Percentiles rank a stretch among this genome's conserved stretches.
These are phyloP conservation scores for Stigmatopora nigra DNA, from an alignment of 2,113 vertebrate genomes.

Conservation along the genomic window DNA sequence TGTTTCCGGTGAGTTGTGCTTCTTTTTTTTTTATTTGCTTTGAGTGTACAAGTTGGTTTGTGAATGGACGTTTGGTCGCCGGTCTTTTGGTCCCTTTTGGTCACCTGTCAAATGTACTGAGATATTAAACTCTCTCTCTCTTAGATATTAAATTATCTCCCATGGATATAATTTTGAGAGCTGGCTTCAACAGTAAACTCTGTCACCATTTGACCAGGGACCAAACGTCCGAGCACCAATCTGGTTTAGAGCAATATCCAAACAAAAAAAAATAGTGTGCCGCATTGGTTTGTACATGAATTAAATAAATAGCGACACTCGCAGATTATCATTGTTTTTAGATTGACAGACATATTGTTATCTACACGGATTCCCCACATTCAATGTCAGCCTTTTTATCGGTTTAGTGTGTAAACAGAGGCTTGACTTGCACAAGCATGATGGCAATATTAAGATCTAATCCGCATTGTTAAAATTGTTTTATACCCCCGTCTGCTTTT, in stretches of 20 bases:
- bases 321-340: neutral
- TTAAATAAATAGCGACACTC: neutral
- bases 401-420: neutral
- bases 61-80: too few relatives aligned
- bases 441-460: neutral
- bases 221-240: too few relatives aligned
- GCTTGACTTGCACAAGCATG: neutral
- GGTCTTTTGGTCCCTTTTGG: too few relatives aligned
- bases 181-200: too few relatives aligned
- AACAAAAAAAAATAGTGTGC: neutral
- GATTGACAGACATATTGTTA: neutral
- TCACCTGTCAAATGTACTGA: too few relatives aligned
- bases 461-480: neutral
- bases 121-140: too few relatives aligned
- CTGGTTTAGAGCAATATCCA: too few relatives aligned
- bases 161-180: too few relatives aligned
- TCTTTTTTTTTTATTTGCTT: neutral
- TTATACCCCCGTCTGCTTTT: neutral
- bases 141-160: too few relatives aligned
- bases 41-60: too few relatives aligned
- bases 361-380: neutral
- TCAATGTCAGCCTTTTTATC: neutral
- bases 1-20: conserved; percentile 81
- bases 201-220: too few relatives aligned
- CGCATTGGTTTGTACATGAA: neutral